Conservation (phyloP, 2,797 vertebrate genomes). For the Enteromius treurensis region DNA sequence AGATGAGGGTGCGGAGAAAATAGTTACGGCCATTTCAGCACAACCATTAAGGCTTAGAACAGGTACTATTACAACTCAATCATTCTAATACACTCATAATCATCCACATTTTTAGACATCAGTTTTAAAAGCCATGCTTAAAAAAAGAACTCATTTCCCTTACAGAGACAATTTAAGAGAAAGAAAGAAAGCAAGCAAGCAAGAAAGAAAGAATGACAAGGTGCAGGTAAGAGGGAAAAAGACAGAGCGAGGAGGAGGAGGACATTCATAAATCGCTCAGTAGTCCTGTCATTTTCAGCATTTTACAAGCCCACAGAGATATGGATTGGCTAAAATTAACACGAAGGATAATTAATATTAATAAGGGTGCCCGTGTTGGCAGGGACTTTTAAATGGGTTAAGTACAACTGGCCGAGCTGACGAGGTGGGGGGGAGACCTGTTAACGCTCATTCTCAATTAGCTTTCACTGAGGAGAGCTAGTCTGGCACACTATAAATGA, state of each 20-base stretch:
- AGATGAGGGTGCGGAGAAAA: constrained; percentile 69
- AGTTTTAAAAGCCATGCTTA: constrained; percentile 72
- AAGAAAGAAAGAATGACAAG: constrained; percentile 9
- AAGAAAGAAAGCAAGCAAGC: constrained; percentile 25
- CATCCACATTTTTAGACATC: constrained; percentile 73
- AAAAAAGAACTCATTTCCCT: constrained; percentile 71
- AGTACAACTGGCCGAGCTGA: constrained; percentile 48
- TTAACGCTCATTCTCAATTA: constrained; percentile 61
- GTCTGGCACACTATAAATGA: constrained; percentile 20
- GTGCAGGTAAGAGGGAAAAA: constrained; percentile 2
- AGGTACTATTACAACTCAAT: constrained; percentile 76
- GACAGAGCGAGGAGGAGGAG: not conserved
- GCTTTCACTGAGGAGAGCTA: constrained; percentile 49
- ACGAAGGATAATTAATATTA: constrained; percentile 70
- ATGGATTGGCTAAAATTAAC: constrained; percentile 66
- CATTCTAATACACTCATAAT: constrained; percentile 77
- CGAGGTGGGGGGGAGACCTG: constrained; percentile 42
- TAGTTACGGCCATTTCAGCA: constrained; percentile 69
- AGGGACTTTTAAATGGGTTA: constrained; percentile 65
- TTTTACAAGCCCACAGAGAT: constrained; percentile 61
- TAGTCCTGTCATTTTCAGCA: constrained; percentile 56
- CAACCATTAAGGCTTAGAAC: constrained; percentile 72
- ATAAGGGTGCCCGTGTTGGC: constrained; percentile 60
- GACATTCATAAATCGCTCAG: constrained; percentile 29
- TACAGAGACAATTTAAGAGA: constrained; percentile 62